These are phyloP conservation scores for Embiotoca jacksoni DNA, from an alignment of 2,113 vertebrate genomes.

Conservation along the genomic window DNA sequence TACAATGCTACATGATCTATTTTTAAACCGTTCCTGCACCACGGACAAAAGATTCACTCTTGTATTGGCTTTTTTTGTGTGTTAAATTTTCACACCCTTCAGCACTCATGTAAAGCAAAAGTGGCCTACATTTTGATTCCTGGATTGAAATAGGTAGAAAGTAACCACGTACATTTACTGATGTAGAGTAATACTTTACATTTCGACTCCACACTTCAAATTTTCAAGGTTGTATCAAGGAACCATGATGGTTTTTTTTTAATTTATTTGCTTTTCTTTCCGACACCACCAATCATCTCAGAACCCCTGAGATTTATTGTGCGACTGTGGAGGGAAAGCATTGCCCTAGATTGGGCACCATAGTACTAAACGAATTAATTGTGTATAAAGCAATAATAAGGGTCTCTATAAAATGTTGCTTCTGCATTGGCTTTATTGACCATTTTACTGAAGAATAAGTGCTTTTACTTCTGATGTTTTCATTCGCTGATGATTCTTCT, in stretches of 20 bases:
- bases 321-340: neutral
- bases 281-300: neutral
- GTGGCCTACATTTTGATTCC: neutral
- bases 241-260: too few species aligned
- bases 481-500: neutral
- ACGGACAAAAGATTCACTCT: neutral
- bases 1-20: neutral
- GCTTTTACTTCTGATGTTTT: neutral
- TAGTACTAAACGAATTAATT: neutral
- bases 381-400: neutral
- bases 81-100: neutral
- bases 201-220: neutral
- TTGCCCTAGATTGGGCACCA: neutral
- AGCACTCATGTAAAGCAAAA: too few species aligned
- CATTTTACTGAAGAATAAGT: neutral
- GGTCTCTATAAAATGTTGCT: neutral
- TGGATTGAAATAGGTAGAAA: neutral
- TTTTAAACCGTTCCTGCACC: neutral
- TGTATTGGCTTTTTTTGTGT: neutral
- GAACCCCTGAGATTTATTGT: neutral
- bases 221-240: too few species aligned
- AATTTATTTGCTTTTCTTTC: neutral
- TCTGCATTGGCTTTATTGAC: neutral
- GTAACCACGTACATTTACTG: neutral
- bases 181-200: neutral